A percentile compares a stretch with the other conserved stretches of the same genome.
These are phyloP conservation scores for Macaria notata DNA, from an alignment of 2,888 invertebrate species.

Conservation along the genomic window DNA sequence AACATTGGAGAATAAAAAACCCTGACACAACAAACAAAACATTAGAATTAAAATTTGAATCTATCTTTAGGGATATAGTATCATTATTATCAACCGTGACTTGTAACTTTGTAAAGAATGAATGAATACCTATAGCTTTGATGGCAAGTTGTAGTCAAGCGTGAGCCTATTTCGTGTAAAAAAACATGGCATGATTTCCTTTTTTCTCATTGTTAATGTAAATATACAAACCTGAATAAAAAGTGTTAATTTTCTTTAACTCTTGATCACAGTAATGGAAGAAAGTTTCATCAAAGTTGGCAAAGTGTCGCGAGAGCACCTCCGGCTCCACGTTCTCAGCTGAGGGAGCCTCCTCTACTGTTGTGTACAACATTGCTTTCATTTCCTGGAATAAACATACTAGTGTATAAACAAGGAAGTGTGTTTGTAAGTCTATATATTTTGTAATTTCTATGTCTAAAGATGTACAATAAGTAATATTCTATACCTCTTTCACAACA, in stretches of 20 bases:
- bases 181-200: too few species aligned
- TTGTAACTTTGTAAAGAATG: too few species aligned
- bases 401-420: neutral
- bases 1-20: too few species aligned
- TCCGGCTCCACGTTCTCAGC: constrained; percentile 95
- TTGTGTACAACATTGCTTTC: constrained; percentile 96
- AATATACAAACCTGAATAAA: constrained; percentile 89
- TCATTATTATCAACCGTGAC: too few species aligned
- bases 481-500: neutral
- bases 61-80: too few species aligned
- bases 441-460: neutral
- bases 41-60: too few species aligned
- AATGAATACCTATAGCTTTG: too few species aligned
- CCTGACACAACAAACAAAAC: too few species aligned
- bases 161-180: too few species aligned
- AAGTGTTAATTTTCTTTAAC: constrained; percentile 97
- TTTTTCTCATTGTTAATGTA: too few species aligned
- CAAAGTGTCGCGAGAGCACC: constrained; percentile 92
- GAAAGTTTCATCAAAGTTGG: constrained; percentile 97
- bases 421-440: neutral
- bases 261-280: constrained; percentile 98
- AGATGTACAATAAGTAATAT: neutral
- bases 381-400: constrained; percentile 86
- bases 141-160: too few species aligned
- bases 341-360: constrained; percentile 95